Evolutionary conservation across 1,140 invertebrate genomes (phyloP).

Genomic region (Drosophila nasuta): DNA sequence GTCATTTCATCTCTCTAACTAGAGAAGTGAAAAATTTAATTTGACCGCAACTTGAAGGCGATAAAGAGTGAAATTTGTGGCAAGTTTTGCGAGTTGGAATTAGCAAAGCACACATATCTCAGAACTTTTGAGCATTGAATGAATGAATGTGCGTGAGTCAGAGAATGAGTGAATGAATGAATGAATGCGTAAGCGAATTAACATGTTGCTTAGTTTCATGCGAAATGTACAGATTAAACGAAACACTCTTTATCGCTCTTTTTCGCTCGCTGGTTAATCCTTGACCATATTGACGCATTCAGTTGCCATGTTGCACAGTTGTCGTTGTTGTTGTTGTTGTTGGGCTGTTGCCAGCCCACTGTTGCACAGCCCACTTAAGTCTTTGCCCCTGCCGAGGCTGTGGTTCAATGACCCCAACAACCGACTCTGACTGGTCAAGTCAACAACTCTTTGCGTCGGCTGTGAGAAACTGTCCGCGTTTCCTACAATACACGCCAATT

Average conservation of each 20-base stretch:
- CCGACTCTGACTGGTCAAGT: slow-evolving; percentile 38
- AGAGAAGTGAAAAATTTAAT: slow-evolving; percentile 64
- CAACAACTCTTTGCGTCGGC: slow-evolving; percentile 41
- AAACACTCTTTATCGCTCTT: no score
- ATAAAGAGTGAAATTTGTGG: slow-evolving; percentile 58
- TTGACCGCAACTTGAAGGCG: slow-evolving; percentile 38
- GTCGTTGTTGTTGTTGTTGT: no score
- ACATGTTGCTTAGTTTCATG: background rate
- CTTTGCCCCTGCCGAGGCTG: slow-evolving; percentile 1
- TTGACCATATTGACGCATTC: background rate
- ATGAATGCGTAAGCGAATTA: background rate
- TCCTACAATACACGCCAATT: slow-evolving; percentile 63
- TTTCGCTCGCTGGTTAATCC: background rate
- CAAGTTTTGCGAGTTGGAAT: slow-evolving; percentile 1
- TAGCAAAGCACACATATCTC: slow-evolving; percentile 10
- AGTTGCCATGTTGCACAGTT: background rate
- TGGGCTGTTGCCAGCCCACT: slow-evolving; percentile 25
- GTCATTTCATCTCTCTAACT: slow-evolving; percentile 39
- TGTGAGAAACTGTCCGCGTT: slow-evolving; percentile 37
- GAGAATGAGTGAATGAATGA: background rate
- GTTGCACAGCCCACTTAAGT: slow-evolving; percentile 31
- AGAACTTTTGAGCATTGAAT: slow-evolving; percentile 6
- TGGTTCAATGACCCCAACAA: slow-evolving; percentile 56
- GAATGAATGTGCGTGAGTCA: background rate
- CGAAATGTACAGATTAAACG: background rate